These are phyloP conservation scores for Cryptosula pallasiana DNA, from an alignment of 2,888 invertebrate species.

Conservation along the genomic window DNA sequence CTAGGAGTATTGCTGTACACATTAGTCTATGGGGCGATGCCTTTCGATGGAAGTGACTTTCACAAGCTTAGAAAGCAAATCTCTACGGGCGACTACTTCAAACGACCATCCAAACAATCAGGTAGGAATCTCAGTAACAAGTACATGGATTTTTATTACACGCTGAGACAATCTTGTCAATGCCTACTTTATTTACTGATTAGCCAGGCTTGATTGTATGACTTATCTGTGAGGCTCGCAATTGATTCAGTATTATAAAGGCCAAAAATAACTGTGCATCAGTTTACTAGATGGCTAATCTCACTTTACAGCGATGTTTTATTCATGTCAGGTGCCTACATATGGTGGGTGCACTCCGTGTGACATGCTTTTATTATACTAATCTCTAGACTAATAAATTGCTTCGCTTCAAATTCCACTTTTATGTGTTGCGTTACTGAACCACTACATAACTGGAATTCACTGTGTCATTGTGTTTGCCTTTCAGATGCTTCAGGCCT, in stretches of 20 bases:
- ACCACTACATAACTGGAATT: no score
- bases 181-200: no score
- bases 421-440: background rate
- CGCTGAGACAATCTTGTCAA: no score
- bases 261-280: background rate
- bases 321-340: background rate
- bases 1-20: conserved; percentile 94
- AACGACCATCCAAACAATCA: conserved; percentile 85
- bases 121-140: conserved; percentile 68
- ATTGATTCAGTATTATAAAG: background rate
- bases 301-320: background rate
- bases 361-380: background rate
- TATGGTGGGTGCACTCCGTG: background rate
- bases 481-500: conserved; percentile 83
- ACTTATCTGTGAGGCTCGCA: background rate
- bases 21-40: conserved; percentile 98
- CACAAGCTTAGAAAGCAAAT: conserved; percentile 93
- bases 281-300: background rate
- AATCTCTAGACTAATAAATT: background rate
- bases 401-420: background rate
- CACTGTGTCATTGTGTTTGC: no score
- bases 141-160: no score
- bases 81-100: conserved; percentile 90
- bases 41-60: conserved; percentile 95
- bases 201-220: no score